A percentile compares a stretch with the other conserved stretches of the same genome.
Evolutionary conservation across 2,113 vertebrate species (phyloP).

Genomic region (Petaurus breviceps): DNA sequence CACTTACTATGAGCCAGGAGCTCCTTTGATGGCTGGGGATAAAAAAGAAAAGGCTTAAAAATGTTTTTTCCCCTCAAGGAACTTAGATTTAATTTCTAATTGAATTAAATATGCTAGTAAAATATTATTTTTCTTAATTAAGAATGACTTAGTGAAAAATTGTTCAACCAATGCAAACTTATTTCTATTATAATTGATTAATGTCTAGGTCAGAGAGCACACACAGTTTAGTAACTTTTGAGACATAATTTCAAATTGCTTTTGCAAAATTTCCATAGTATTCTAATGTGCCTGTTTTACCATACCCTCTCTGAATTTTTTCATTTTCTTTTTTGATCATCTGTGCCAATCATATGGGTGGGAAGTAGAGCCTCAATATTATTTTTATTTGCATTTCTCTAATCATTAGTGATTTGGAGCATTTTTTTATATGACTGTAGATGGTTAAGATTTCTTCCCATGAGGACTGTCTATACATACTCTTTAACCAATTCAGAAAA

Average conservation of each 20-base stretch:
- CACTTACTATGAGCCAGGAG: not conserved
- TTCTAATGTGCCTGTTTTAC: not conserved
- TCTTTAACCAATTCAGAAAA: not conserved
- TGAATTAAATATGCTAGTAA: not conserved
- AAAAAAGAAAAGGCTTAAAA: not conserved
- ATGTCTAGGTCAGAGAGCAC: not conserved
- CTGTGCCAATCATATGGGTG: not conserved
- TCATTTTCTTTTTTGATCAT: too few relatives aligned
- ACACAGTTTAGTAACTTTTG: not conserved
- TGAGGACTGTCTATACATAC: not conserved
- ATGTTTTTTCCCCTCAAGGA: not conserved
- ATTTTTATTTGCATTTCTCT: not conserved
- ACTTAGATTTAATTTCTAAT: not conserved
- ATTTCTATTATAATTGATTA: not conserved
- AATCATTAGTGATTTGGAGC: not conserved
- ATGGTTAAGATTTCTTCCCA: not conserved
- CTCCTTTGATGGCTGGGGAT: not conserved
- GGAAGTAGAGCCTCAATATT: not conserved
- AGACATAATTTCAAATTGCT: not conserved
- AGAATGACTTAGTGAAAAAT: not conserved
- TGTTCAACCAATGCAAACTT: not conserved
- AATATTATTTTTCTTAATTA: not conserved
- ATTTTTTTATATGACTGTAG: not conserved
- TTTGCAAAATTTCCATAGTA: not conserved
- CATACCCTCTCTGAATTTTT: too few relatives aligned